These are phyloP conservation scores for Eleutherodactylus coqui DNA, from an alignment of 2,797 vertebrate species.

Conservation along the genomic window DNA sequence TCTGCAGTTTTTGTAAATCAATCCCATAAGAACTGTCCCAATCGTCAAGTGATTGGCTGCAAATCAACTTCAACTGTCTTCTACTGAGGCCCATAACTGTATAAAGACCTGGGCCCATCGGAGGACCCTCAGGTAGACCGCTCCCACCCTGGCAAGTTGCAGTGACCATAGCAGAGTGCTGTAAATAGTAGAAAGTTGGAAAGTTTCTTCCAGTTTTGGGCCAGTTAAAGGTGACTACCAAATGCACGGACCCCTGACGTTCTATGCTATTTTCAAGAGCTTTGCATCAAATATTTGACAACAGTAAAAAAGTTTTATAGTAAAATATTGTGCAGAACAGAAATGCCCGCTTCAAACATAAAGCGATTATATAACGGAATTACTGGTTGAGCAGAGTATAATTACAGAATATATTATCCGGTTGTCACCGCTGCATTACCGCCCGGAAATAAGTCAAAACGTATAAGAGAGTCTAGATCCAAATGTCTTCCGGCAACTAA, in stretches of 20 bases:
- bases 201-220: too few relatives aligned
- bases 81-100: too few relatives aligned
- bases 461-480: conserved; percentile 3
- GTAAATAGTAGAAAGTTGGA: too few relatives aligned
- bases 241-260: not conserved
- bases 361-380: not conserved
- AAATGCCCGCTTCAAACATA: not conserved
- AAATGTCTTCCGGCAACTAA: not conserved
- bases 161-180: too few relatives aligned
- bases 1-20: too few relatives aligned
- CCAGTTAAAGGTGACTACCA: not conserved
- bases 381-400: not conserved
- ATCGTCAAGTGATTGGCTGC: too few relatives aligned
- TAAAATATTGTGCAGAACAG: not conserved
- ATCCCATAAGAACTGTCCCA: too few relatives aligned
- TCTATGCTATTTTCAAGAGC: not conserved
- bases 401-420: not conserved
- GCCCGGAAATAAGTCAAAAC: not conserved
- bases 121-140: too few relatives aligned
- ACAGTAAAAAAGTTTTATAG: not conserved
- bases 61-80: too few relatives aligned
- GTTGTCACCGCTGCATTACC: not conserved
- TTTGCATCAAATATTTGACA: not conserved
- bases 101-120: too few relatives aligned
- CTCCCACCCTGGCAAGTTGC: too few relatives aligned